These are phyloP conservation scores for Oryzias sinensis DNA, from an alignment of 2,797 vertebrate genomes.

Conservation along the genomic window DNA sequence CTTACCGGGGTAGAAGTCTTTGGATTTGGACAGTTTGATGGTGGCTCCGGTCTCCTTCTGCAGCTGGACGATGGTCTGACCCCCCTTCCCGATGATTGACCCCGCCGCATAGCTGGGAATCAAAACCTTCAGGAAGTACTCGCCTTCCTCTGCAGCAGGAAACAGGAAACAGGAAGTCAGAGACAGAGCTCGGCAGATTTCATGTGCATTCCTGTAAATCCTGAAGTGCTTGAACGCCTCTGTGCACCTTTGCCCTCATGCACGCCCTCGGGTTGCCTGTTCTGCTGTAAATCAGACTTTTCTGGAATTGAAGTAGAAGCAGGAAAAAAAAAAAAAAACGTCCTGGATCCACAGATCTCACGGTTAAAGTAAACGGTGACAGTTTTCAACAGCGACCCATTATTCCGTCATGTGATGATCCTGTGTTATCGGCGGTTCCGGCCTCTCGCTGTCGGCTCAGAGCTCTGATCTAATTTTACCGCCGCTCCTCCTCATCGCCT, in stretches of 20 bases:
- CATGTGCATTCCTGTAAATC: neutral
- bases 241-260: conserved; percentile 55
- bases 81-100: conserved; percentile 93
- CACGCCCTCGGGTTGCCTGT: conserved; percentile 10
- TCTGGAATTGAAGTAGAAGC: neutral
- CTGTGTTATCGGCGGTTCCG: conserved; percentile 34
- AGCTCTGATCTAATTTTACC: conserved; percentile 66
- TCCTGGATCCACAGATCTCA: conserved; percentile 9
- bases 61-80: conserved; percentile 93
- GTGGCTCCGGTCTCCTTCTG: conserved; percentile 94
- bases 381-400: conserved; percentile 59
- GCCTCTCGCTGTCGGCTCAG: neutral
- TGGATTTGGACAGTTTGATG: conserved; percentile 96
- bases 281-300: neutral
- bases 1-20: conserved; percentile 95
- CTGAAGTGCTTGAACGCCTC: neutral
- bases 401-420: conserved; percentile 64
- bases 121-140: conserved; percentile 95
- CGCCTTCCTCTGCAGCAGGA: conserved; percentile 83
- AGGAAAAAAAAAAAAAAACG: neutral
- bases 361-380: conserved; percentile 43
- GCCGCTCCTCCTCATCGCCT: conserved; percentile 52
- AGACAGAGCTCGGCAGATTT: conserved; percentile 15
- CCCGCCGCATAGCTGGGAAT: conserved; percentile 95
- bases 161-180: conserved; percentile 70